Evolutionary conservation across 37 sponge, comb jelly and placozoan species (phyloP).

Genomic region (Halisarca cf. caerulea): DNA sequence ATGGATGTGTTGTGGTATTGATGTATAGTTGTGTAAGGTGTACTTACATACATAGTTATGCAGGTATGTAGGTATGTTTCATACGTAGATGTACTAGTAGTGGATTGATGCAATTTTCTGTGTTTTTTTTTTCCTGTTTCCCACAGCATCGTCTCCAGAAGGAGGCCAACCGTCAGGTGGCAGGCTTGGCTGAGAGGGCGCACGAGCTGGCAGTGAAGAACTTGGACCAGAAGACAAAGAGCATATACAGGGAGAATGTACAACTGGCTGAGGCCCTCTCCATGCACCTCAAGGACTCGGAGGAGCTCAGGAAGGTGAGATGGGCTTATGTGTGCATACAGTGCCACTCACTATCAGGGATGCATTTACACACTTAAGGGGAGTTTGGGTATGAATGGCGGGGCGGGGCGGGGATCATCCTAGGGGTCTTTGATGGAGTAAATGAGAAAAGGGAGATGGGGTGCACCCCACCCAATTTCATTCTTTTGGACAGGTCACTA

Average conservation of each 20-base stretch:
- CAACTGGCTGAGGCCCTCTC: slow-evolving; percentile 80
- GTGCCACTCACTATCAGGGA: background rate
- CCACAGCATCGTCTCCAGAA: slow-evolving; percentile 71
- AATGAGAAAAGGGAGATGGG: too few species aligned
- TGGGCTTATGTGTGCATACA: background rate
- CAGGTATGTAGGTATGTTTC: too few species aligned
- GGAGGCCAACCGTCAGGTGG: slow-evolving; percentile 88
- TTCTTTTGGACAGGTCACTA: too few species aligned
- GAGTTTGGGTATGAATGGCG: too few species aligned
- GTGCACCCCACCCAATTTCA: too few species aligned
- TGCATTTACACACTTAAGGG: too few species aligned
- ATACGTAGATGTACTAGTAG: too few species aligned
- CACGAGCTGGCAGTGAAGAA: slow-evolving; percentile 93
- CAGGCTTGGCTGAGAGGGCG: slow-evolving; percentile 86
- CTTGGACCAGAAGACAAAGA: slow-evolving; percentile 79
- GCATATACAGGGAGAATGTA: slow-evolving; percentile 86
- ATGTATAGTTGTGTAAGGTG: background rate
- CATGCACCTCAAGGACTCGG: slow-evolving; percentile 77
- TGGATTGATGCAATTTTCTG: too few species aligned
- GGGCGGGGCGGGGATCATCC: too few species aligned
- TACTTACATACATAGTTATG: background rate
- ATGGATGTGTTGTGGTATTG: background rate
- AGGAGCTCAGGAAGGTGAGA: slow-evolving; percentile 57
- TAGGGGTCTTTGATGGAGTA: too few species aligned
- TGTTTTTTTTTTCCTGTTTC: background rate